Evolutionary conservation across 2,797 vertebrate genomes (phyloP).

Genomic region (Columba guinea): DNA sequence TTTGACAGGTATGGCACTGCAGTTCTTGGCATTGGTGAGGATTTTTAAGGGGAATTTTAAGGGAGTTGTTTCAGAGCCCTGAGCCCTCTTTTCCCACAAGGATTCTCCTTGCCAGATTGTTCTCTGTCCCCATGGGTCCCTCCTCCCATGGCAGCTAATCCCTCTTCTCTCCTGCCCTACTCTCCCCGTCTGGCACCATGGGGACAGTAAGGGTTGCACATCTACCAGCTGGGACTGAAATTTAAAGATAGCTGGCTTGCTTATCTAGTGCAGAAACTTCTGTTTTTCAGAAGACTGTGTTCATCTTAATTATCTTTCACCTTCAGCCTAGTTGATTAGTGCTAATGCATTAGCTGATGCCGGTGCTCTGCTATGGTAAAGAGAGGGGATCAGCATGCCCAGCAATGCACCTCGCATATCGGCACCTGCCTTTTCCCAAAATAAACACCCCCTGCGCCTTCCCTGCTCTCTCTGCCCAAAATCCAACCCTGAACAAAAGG

Average conservation of each 20-base stretch:
- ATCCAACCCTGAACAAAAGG: not conserved
- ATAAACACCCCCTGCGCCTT: not conserved
- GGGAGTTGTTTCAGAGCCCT: not conserved
- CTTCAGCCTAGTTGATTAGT: not conserved
- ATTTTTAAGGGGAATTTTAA: not conserved
- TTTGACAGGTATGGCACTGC: not conserved
- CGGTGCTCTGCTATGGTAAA: not conserved
- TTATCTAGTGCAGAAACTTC: not conserved
- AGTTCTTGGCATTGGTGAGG: not conserved
- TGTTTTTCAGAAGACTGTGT: not conserved
- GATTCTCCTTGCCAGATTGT: not conserved
- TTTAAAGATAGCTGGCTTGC: not conserved
- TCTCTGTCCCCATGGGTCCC: not conserved
- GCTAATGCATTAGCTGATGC: not conserved
- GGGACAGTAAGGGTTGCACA: not conserved
- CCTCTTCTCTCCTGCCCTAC: not conserved
- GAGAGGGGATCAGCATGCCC: not conserved
- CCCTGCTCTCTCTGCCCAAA: not conserved
- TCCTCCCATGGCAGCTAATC: not conserved
- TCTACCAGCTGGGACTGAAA: not conserved
- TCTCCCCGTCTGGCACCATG: fast-evolving
- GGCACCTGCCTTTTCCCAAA: not conserved
- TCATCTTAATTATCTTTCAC: constrained; percentile 12
- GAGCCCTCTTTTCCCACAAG: not conserved
- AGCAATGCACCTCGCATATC: fast-evolving